These are phyloP conservation scores for Margarornis squamiger DNA, from an alignment of 2,797 vertebrate species.

Conservation along the genomic window DNA sequence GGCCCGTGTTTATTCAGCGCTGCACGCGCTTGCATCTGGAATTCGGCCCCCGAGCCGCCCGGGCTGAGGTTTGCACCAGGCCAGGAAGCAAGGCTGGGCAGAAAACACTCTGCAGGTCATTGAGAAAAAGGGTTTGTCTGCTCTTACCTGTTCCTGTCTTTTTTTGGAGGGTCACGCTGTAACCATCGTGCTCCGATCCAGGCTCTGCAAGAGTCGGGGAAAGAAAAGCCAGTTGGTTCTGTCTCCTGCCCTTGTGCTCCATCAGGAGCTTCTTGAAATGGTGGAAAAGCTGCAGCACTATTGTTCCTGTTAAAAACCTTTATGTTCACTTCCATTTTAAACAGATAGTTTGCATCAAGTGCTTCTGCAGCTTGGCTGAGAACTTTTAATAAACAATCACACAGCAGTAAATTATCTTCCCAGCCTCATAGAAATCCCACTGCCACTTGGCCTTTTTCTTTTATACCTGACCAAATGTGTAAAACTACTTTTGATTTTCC, in stretches of 20 bases:
- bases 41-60: conserved; percentile 74
- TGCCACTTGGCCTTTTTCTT: not conserved
- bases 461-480: not conserved
- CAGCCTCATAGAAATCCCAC: not conserved
- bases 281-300: not conserved
- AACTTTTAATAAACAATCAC: fast-evolving
- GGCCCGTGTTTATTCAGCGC: conserved; percentile 77
- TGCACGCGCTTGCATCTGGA: conserved; percentile 71
- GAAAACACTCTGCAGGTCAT: not conserved
- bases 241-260: not conserved
- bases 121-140: not conserved
- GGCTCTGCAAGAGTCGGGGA: not conserved
- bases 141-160: not conserved
- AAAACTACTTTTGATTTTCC: not conserved
- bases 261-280: not conserved
- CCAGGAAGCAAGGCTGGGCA: conserved; percentile 12
- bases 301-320: not conserved
- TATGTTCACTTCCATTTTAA: not conserved
- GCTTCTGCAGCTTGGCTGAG: not conserved
- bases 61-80: conserved; percentile 75
- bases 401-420: not conserved
- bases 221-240: not conserved
- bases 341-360: not conserved
- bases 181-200: fast-evolving
- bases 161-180: fast-evolving